phyloP scores from a whole-genome alignment of 2,113 vertebrate species.

The Lontra canadensis region DNA sequence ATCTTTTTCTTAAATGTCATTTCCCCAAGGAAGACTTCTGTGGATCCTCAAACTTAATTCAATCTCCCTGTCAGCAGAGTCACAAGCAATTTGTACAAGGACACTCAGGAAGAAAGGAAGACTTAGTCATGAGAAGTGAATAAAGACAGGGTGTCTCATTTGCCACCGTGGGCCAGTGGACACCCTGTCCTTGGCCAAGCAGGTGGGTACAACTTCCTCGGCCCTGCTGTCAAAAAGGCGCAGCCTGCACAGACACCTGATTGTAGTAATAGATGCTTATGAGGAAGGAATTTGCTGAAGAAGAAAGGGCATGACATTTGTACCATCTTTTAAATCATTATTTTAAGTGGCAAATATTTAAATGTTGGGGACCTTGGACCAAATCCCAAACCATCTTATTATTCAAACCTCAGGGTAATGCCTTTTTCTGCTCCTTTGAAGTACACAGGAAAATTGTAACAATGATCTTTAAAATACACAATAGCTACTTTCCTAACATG shows the following conservation, averaged over 20 bases:
- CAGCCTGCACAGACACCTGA: too few relatives aligned
- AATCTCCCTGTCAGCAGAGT: not conserved
- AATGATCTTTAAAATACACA: conserved; percentile 59
- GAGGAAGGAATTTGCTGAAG: not conserved
- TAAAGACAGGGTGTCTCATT: too few relatives aligned
- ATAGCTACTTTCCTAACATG: conserved; percentile 41
- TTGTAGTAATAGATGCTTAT: not conserved
- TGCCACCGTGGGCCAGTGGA: not conserved
- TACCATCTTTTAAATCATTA: conserved; percentile 23
- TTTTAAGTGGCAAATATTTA: conserved; percentile 67
- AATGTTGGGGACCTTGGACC: conserved; percentile 51
- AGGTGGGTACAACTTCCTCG: not conserved
- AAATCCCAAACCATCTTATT: conserved; percentile 36
- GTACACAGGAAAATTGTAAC: not conserved
- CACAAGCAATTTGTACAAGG: not conserved
- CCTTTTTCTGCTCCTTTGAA: conserved; percentile 34
- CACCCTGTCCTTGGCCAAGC: not conserved
- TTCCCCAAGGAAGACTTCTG: not conserved
- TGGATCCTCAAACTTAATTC: not conserved
- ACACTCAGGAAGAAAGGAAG: not conserved
- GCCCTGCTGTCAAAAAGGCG: not conserved
- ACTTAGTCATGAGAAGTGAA: not conserved
- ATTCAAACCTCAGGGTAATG: not conserved
- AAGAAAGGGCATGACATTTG: conserved; percentile 65
- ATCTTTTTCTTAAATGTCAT: not conserved